phyloP scores from a whole-genome alignment of 2,797 vertebrate species.

The Sitta carolinensis region DNA sequence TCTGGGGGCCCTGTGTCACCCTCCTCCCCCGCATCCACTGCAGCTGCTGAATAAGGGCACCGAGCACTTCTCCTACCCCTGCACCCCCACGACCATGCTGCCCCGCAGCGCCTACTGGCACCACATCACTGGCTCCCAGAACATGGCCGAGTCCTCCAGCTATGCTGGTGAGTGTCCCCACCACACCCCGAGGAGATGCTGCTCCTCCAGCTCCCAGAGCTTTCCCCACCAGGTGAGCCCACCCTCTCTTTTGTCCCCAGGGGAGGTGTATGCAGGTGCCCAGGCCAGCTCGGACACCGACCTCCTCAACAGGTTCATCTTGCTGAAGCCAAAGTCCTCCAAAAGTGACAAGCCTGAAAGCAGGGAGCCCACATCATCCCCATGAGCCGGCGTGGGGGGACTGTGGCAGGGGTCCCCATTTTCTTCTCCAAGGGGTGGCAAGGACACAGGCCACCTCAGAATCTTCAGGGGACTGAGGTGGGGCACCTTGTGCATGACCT shows the following conservation, averaged over 20 bases:
- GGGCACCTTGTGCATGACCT: not conserved
- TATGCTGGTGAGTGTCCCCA: slow-evolving; percentile 73
- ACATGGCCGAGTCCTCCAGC: slow-evolving; percentile 78
- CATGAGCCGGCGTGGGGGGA: not conserved
- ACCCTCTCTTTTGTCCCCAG: slow-evolving; percentile 66
- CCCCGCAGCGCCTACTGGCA: slow-evolving; percentile 97
- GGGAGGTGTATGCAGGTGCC: slow-evolving; percentile 71
- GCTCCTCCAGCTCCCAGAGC: not conserved
- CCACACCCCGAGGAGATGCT: fast-evolving
- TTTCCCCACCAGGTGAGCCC: not conserved
- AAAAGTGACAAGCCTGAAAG: slow-evolving; percentile 42
- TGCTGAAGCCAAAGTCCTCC: slow-evolving; percentile 77
- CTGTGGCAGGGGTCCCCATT: not conserved
- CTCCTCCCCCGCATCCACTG: not conserved
- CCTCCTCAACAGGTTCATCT: slow-evolving; percentile 82
- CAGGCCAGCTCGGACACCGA: slow-evolving; percentile 83
- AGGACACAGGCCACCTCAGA: not conserved
- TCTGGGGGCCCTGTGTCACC: not conserved
- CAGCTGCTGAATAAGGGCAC: slow-evolving; percentile 89
- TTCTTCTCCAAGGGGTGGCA: not conserved
- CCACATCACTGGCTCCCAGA: slow-evolving; percentile 91
- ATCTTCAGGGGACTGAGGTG: not conserved
- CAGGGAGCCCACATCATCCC: slow-evolving; percentile 56
- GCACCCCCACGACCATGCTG: slow-evolving; percentile 90
- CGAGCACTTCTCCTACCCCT: slow-evolving; percentile 87